phyloP scores from a whole-genome alignment of 2,888 invertebrate species.

The Caenorhabditis afra region DNA sequence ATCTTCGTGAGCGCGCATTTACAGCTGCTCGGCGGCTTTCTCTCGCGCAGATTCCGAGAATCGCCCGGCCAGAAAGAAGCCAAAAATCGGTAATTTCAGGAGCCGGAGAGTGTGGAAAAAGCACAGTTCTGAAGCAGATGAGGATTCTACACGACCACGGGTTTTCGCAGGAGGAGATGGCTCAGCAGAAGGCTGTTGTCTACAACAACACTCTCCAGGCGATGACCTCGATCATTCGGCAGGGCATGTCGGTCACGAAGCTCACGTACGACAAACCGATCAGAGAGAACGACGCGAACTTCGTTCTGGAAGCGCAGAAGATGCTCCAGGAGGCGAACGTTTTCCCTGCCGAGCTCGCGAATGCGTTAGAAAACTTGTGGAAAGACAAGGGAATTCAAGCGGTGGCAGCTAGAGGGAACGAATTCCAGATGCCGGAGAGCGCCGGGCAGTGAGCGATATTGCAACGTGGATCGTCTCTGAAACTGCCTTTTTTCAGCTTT shows the following conservation, averaged over 20 bases:
- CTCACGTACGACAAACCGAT: slow-evolving; percentile 94
- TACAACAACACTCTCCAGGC: slow-evolving; percentile 93
- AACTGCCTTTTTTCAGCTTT: slow-evolving; percentile 73
- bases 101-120: slow-evolving; percentile 75
- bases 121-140: slow-evolving; percentile 77
- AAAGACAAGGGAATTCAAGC: slow-evolving; percentile 69
- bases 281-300: slow-evolving; percentile 69
- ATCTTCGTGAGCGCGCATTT: neutral
- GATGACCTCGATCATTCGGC: slow-evolving; percentile 91
- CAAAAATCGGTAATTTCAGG: slow-evolving; percentile 59
- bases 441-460: slow-evolving; percentile 72
- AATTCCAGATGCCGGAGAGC: slow-evolving; percentile 78
- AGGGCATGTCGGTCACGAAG: slow-evolving; percentile 98
- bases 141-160: slow-evolving; percentile 92
- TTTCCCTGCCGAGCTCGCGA: slow-evolving; percentile 72
- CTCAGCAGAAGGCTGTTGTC: slow-evolving; percentile 91
- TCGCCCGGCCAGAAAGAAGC: neutral
- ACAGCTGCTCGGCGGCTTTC: slow-evolving; percentile 14
- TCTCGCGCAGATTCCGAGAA: neutral
- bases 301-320: slow-evolving; percentile 77
- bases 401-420: slow-evolving; percentile 73
- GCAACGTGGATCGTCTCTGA: neutral
- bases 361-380: slow-evolving; percentile 73
- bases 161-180: slow-evolving; percentile 91
- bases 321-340: slow-evolving; percentile 78